Evolutionary conservation across 1,140 invertebrate genomes (phyloP), one percentile per base, ranked within the genome.

Genomic region (Nephotettix cincticeps): DNA sequence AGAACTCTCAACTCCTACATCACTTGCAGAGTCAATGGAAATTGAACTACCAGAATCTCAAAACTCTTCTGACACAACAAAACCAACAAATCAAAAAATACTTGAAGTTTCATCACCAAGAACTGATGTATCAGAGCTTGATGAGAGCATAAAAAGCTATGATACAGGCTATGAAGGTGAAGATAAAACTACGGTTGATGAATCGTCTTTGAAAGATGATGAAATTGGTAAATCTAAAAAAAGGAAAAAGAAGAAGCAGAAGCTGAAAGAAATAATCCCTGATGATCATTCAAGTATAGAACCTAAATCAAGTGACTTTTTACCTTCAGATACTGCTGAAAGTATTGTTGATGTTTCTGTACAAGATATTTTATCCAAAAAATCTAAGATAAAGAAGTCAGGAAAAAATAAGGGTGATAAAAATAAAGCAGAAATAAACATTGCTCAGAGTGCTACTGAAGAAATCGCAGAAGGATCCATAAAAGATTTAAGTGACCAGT

Each of bases 1-100:
- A 73, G 76, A 77, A 61, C 76, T 72, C 71, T 86, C 85, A 1
- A 61, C 82, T n/a, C 79, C 81, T 28, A 84, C 86, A 64, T 85
- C 84, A 70, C 79, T 89, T 47, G 84, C 81, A n/a, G 87, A 89
- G 74, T 88, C 87, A 3, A 84, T 86, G 30, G 85, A 88, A 63
- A 84, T 89, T 73, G 79, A 83, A 71, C 72, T 87, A 29, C 80
- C 81, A 76, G 79, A 84, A 70, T 80, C 79, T 2, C 81, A 78
- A 73, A 78, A 78, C 36, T 77, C 77, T 17, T 82, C 83, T 68
- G 83, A 86, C 69, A 79, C 81, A 61, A 84, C 84, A 1, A 84
- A 85, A 76, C 82, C 84, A 9, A 86, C 86, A 21, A 67, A 74
- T 28, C 40, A 72, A 28, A 69, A 65, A 45, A 64, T 64, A 25